Evolutionary conservation across 2,888 invertebrate genomes (phyloP).

Genomic region (Eurytoma californica): DNA sequence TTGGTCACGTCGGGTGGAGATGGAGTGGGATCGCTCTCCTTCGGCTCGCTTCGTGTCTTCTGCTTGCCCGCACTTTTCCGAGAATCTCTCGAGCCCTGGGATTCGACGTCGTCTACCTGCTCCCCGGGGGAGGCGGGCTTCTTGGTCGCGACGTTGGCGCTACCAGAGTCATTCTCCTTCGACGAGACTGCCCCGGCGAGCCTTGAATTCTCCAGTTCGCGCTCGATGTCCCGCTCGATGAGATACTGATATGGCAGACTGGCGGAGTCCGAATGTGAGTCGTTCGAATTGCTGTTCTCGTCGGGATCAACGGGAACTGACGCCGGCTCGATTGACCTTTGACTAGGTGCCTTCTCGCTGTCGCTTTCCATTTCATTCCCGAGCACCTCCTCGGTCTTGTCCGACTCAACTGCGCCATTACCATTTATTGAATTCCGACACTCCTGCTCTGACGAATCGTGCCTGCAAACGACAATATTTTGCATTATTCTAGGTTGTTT

Average conservation of each 20-base stretch:
- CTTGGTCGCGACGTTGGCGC: not conserved
- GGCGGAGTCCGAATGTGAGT: constrained; percentile 56
- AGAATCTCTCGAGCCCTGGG: constrained; percentile 18
- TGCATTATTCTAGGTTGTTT: no score
- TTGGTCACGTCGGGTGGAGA: constrained; percentile 53
- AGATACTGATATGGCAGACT: constrained; percentile 69
- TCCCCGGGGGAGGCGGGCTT: constrained; percentile 19
- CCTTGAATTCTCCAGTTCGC: constrained; percentile 64
- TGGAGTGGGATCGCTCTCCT: constrained; percentile 34
- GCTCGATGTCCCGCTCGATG: constrained; percentile 68
- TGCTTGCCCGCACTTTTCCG: constrained; percentile 15
- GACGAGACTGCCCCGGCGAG: constrained; percentile 10
- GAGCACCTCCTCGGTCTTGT: not conserved
- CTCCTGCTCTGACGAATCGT: not conserved
- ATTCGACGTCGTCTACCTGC: constrained; percentile 8
- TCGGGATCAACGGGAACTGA: constrained; percentile 4
- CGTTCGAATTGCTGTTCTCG: constrained; percentile 52
- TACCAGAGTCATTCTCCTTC: constrained; percentile 21
- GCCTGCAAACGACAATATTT: not conserved
- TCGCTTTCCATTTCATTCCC: constrained; percentile 9
- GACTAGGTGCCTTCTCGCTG: not conserved
- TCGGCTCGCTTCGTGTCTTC: constrained; percentile 32
- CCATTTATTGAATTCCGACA: not conserved
- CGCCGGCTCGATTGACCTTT: not conserved
- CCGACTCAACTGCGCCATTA: not conserved